phyloP scores from a whole-genome alignment of 2,888 invertebrate genomes.

The Dendrolimus pini region DNA sequence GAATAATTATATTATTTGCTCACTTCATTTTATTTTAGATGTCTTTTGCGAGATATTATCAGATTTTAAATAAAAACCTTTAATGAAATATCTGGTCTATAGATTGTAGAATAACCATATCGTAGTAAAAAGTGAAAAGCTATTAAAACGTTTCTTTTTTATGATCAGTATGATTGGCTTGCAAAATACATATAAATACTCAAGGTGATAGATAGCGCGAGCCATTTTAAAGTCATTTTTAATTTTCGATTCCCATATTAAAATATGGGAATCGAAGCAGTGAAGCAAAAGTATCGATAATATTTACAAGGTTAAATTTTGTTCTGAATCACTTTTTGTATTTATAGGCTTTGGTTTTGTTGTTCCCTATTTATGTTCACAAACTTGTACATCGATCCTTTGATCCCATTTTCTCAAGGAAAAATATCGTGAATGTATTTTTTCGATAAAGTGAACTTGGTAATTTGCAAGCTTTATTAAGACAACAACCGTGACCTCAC shows the following conservation, averaged over 20 bases:
- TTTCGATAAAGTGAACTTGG: constrained; percentile 3
- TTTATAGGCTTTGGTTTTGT: not conserved
- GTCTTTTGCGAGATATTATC: too few relatives aligned
- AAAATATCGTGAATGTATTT: constrained; percentile 5
- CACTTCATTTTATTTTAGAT: too few relatives aligned
- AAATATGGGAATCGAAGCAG: not conserved
- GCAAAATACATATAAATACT: too few relatives aligned
- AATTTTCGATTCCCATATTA: too few relatives aligned
- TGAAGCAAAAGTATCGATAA: not conserved
- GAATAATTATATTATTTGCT: too few relatives aligned
- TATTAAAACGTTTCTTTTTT: too few relatives aligned
- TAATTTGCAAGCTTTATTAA: constrained; percentile 6
- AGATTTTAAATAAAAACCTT: too few relatives aligned
- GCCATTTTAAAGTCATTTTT: not conserved
- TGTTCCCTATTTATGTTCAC: not conserved
- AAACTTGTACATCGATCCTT: not conserved
- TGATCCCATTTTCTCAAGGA: not conserved
- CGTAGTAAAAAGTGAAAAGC: too few relatives aligned
- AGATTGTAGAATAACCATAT: too few relatives aligned
- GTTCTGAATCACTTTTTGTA: not conserved
- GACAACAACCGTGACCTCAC: not conserved
- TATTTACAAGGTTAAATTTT: not conserved
- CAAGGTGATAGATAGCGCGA: too few relatives aligned
- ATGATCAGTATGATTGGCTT: too few relatives aligned
- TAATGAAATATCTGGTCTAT: too few relatives aligned